A percentile compares a stretch with the other conserved stretches of the same genome.
Evolutionary conservation across 2,113 vertebrate genomes (phyloP).

Genomic region (Loxodonta africana): DNA sequence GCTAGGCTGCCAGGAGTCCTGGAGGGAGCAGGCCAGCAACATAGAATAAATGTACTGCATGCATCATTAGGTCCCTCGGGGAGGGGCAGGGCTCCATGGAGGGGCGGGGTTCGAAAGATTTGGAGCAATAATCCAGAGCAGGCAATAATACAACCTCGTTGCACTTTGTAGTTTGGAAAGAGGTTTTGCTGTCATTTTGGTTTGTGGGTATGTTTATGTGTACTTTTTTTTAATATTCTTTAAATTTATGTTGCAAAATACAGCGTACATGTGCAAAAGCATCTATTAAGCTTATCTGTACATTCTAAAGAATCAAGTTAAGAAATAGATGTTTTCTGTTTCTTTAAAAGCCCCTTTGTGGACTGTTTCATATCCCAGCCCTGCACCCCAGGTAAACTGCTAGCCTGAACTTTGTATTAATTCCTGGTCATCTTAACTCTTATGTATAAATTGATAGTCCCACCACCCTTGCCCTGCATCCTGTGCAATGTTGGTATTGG

Average conservation of each 20-base stretch:
- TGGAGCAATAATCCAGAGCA: constrained; percentile 44
- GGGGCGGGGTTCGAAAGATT: constrained; percentile 33
- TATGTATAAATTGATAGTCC: no score
- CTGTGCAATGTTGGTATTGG: not conserved
- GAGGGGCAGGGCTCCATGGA: not conserved
- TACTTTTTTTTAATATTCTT: constrained; percentile 13
- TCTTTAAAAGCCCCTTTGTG: not conserved
- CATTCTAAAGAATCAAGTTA: not conserved
- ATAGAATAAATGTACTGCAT: constrained; percentile 86
- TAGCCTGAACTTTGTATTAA: not conserved
- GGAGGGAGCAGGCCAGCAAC: constrained; percentile 60
- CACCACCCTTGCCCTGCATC: not conserved
- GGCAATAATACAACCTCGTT: constrained; percentile 34
- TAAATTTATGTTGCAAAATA: not conserved
- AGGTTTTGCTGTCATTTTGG: not conserved
- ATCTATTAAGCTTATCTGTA: not conserved
- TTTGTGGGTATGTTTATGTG: not conserved
- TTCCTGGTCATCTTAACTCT: not conserved
- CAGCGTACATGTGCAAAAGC: not conserved
- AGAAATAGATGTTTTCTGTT: not conserved
- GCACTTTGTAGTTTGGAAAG: constrained; percentile 11
- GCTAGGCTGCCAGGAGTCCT: constrained; percentile 74
- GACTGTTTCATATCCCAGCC: not conserved
- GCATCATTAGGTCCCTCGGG: constrained; percentile 81
- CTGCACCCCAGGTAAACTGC: not conserved